A percentile compares a stretch with the other conserved stretches of the same genome.
phyloP scores from a whole-genome alignment of 2,113 vertebrate species.

The Varanus salvator region DNA sequence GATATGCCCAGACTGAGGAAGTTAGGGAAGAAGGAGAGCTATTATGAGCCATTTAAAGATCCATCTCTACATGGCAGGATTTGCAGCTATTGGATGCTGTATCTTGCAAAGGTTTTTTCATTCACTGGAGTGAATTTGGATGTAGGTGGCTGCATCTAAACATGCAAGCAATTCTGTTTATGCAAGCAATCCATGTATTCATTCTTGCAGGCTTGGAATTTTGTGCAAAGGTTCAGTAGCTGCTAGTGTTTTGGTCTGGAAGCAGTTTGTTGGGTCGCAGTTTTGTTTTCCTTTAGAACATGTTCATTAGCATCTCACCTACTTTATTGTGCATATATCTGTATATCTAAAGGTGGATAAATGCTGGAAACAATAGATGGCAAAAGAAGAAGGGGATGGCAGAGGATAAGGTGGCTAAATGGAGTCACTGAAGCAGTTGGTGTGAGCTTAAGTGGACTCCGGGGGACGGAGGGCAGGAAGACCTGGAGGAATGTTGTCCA shows the following conservation, averaged over 20 bases:
- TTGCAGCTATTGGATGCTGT: background rate
- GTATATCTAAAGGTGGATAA: too few species aligned
- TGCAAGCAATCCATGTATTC: background rate
- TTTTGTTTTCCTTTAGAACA: background rate
- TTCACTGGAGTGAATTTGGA: background rate
- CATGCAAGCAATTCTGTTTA: background rate
- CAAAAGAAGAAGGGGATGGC: too few species aligned
- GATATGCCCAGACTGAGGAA: background rate
- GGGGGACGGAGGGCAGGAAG: too few species aligned
- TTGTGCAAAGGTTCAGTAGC: background rate
- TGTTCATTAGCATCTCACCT: background rate
- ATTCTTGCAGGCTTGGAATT: background rate
- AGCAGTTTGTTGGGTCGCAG: too few species aligned
- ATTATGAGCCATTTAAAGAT: background rate
- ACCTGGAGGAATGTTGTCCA: too few species aligned
- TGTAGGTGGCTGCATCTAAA: background rate
- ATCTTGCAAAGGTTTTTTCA: background rate
- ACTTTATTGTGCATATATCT: background rate
- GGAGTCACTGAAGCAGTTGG: too few species aligned
- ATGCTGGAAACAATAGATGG: too few species aligned
- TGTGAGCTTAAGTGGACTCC: too few species aligned
- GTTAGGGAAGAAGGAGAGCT: background rate
- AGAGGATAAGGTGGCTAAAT: too few species aligned
- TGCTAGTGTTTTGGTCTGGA: background rate
- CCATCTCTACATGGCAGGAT: too few species aligned